Evolutionary conservation across 2,888 invertebrate species (phyloP), one percentile per base, ranked within the genome.

Genomic region (Philhelius pedissequus): DNA sequence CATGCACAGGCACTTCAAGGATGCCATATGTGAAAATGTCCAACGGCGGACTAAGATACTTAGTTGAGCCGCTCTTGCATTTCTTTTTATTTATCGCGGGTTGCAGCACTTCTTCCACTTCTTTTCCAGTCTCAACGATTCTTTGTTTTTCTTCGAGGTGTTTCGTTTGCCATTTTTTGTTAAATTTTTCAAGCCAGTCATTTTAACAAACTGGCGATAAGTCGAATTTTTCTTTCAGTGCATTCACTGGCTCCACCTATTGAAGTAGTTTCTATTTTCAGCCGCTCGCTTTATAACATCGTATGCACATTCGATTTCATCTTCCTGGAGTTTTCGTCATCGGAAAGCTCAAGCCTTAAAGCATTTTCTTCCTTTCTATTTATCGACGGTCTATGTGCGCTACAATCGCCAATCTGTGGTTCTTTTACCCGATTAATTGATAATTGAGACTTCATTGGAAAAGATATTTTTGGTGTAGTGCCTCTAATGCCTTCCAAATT

Each of bases 1-100:
- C 93, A 92, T 99, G 99, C 15, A 99, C 95, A 0, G 99, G 99
- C 1, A 99, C 94, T 2, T 98, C 94, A 80, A 99, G 93, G 43
- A 98, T 92, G 87, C 98, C 97, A 89, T 96, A 94, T 18, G 94
- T 92, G 91, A 99, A 99, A 68, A 99, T 0, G 99, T 99, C 99
- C 99, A 99, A 69, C 99, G 93, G 82, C 95, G 94, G 0, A 99
- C 93, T 87, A 1, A 90, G 66, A 25, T 90, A 89, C 0, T 3
- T 88, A 86, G 3, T 88, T 92, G 52, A 90, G 92, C 90, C 87
- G 92, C 90, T 89, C 92, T 89, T 89, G 93, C 87, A 87, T 92
- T 89, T 86, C 92, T 89, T 88, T 92, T 88, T 89, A 92, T 91
- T 88, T 92, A 91, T 89, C 92, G 90, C 90, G 90, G 89, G 89